These are phyloP conservation scores for Exephanes ischioxanthus DNA, from an alignment of 2,888 invertebrate genomes.

Conservation along the genomic window DNA sequence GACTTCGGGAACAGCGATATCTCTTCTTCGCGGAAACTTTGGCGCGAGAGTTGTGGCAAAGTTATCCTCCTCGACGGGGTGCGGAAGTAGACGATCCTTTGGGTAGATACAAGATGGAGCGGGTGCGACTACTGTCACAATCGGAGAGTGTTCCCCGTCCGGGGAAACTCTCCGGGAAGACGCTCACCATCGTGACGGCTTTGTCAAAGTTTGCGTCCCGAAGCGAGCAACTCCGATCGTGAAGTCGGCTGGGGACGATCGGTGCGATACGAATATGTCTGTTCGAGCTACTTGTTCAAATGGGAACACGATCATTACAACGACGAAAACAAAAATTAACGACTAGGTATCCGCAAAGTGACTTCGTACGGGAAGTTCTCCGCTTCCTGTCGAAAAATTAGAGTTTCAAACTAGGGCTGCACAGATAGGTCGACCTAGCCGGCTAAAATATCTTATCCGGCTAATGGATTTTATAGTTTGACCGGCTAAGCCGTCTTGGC, in stretches of 20 bases:
- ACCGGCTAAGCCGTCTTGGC: too few relatives aligned
- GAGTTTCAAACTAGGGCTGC: too few relatives aligned
- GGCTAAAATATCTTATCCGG: too few relatives aligned
- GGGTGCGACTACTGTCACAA: background rate
- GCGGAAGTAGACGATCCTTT: slow-evolving; percentile 3
- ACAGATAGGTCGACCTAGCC: too few relatives aligned
- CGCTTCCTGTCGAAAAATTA: too few relatives aligned
- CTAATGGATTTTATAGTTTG: too few relatives aligned
- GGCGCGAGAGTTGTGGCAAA: slow-evolving; percentile 27
- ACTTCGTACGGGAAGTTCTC: too few relatives aligned
- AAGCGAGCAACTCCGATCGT: background rate
- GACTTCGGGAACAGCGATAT: slow-evolving; percentile 30
- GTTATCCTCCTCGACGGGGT: slow-evolving; percentile 34
- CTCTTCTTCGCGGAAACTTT: slow-evolving; percentile 51
- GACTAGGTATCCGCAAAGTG: too few relatives aligned
- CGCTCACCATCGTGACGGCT: slow-evolving; percentile 35
- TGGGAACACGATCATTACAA: background rate
- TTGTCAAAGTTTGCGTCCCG: slow-evolving; percentile 7
- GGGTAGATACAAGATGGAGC: background rate
- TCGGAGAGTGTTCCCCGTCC: slow-evolving; percentile 9
- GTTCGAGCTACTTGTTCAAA: too few relatives aligned
- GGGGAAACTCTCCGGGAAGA: slow-evolving; percentile 41
- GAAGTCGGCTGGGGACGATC: background rate
- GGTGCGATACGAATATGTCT: background rate
- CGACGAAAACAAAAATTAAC: background rate